These are phyloP conservation scores for Limonius californicus DNA, from an alignment of 1,140 invertebrate genomes.

Conservation along the genomic window DNA sequence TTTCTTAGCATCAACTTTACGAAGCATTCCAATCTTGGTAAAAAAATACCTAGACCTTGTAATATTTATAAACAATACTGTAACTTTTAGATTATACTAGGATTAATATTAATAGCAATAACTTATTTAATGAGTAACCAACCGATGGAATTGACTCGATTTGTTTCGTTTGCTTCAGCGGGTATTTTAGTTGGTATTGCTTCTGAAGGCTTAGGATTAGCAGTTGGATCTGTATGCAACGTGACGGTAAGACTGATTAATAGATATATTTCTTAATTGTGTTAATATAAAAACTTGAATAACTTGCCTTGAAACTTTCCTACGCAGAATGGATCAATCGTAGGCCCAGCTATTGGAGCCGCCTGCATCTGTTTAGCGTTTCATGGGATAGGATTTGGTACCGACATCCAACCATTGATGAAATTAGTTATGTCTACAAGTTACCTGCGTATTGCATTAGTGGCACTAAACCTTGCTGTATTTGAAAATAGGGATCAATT, in stretches of 20 bases:
- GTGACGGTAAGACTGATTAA: conserved; percentile 40
- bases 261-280: not conserved
- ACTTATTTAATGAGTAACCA: conserved; percentile 47
- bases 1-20: conserved; percentile 76
- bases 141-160: conserved; percentile 44
- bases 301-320: no score
- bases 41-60: no score
- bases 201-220: conserved; percentile 48
- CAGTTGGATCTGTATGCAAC: conserved; percentile 47
- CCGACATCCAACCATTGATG: conserved; percentile 51
- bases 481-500: conserved; percentile 49
- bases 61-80: no score
- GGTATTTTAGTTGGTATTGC: conserved; percentile 40
- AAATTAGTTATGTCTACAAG: conserved; percentile 55
- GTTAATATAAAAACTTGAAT: no score
- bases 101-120: conserved; percentile 43
- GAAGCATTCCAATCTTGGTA: conserved; percentile 67
- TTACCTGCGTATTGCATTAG: conserved; percentile 56
- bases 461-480: conserved; percentile 52
- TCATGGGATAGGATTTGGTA: conserved; percentile 48
- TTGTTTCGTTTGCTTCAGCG: conserved; percentile 39
- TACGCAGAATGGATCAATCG: not conserved
- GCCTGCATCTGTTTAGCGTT: not conserved
- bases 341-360: not conserved
- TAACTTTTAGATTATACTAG: no score